Evolutionary conservation across 2,888 invertebrate species (phyloP), one percentile per base, ranked within the genome.

Genomic region (Epirrhoe alternata): DNA sequence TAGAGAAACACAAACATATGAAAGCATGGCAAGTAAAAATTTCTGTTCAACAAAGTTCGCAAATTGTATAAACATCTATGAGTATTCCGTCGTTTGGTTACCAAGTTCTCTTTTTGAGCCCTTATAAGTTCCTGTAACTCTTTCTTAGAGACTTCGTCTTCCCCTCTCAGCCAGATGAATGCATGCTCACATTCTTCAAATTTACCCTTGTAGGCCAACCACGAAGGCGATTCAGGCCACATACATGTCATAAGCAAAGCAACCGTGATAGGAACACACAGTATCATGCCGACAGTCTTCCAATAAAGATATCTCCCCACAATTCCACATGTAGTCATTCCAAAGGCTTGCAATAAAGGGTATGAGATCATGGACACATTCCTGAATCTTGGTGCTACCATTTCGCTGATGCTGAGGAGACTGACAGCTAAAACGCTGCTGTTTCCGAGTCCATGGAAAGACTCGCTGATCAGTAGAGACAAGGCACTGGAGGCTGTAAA

Each of bases 181-280:
- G 73, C 61, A 31, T 60, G 10, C 16, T 74, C 64, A 33, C 78
- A 74, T 60, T 74, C 64, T 0, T 72, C 66, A 45, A 74, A 75
- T 14, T 70, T 55, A 1, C 74, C 74, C 52, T 72, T 78, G 51
- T 58, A 75, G 4, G 78, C 77, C 10, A 77, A 45, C 77, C 78
- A 78, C 1, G 71, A 66, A 5, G 77, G 78, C 0, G 78, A 78
- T 45, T 78, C 76, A 0, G 78, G 77, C 78, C 78, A 78, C 8
- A 58, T n/a, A 5, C 60, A 66, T 0, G 56, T 70, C 24, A 68
- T 62, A 0, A 63, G 1, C 7, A 75, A 24, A 0, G 74, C 74
- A 0, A 72, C 0, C 0, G 61, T 0, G 1, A 72, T 35, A 0
- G 75, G 74, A 4, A 16, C 14, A 6, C 63, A n/a, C 71, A 77